Evolutionary conservation across 1,140 invertebrate species (phyloP), one percentile per base, ranked within the genome.

Genomic region (Lepidurus couesii): DNA sequence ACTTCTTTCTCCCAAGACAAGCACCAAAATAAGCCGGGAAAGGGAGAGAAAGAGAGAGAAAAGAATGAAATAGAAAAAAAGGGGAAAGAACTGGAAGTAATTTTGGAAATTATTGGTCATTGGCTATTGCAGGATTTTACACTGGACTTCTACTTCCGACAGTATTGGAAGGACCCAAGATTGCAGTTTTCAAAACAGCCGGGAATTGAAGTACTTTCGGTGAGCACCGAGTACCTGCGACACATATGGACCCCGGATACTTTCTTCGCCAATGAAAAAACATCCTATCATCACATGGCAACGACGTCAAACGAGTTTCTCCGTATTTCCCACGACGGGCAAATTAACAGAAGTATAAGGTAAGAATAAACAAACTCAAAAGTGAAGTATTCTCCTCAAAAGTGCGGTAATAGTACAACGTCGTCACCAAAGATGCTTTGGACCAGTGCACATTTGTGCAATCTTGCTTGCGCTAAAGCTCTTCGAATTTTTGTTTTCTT

Each of bases 231-330:
- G 79, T 88, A 89, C 77, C 81, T 88, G 75, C 83, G 88, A 26
- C 83, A 83, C 80, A 86, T 89, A 65, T 89, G 88, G 88, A 84
- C 87, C 34, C 87, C 87, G 8, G 87, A 88, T 80, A 89, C 88
- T 13, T 87, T 87, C 80, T 87, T 88, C 80, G 86, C 87, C 26
- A 88, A 89, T 80, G 88, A 88, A 80, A 89, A 89, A 81, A 86
- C 84, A 42, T 85, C 87, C 16, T 87, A 86, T 78, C 88, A 89
- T 78, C 88, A 89, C 81, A 82, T 81, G 77, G 86, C 88, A 0
- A 89, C 88, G n/a, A 87, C 87, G 11, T 85, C 86, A 73, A 89
- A 89, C 81, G 87, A 86, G 74, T 89, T 89, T 80, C 81, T 89
- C 7, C 82, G 88, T 21, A 88, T 89, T 74, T 83, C 84, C 75